phyloP scores from a whole-genome alignment of 2,888 invertebrate species.

The Tipula helvola region DNA sequence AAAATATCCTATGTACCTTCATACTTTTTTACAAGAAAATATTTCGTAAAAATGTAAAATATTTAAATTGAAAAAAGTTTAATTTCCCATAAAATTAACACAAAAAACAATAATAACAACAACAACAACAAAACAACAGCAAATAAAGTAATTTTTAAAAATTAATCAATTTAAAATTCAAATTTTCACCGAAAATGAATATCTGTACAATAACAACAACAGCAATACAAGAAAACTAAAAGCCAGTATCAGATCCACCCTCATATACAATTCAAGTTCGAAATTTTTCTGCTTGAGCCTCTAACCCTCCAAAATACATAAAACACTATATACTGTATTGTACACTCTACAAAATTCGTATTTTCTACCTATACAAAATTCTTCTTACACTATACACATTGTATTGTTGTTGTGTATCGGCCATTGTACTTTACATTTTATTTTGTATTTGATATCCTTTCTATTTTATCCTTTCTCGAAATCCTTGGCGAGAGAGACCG shows the following conservation, averaged over 20 bases:
- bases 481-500: not conserved
- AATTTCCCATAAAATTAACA: slow-evolving; percentile 4
- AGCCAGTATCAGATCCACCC: not conserved
- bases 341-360: not conserved
- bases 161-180: slow-evolving; percentile 4
- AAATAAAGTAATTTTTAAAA: not conserved
- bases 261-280: not conserved
- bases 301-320: not conserved
- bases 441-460: slow-evolving; percentile 4
- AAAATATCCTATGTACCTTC: not conserved
- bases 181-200: not conserved
- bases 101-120: not conserved
- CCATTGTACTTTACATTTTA: not conserved
- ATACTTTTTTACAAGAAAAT: not conserved
- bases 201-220: not conserved
- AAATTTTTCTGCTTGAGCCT: not conserved
- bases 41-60: not conserved
- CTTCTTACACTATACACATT: not conserved
- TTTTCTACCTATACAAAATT: not conserved
- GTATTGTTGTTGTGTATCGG: not conserved
- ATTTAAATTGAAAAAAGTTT: slow-evolving; percentile 4
- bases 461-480: not conserved
- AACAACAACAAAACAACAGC: not conserved
- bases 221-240: not conserved
- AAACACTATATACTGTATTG: not conserved